phyloP scores from a whole-genome alignment of 1,140 invertebrate species.

The Dendroctonus ponderosae region DNA sequence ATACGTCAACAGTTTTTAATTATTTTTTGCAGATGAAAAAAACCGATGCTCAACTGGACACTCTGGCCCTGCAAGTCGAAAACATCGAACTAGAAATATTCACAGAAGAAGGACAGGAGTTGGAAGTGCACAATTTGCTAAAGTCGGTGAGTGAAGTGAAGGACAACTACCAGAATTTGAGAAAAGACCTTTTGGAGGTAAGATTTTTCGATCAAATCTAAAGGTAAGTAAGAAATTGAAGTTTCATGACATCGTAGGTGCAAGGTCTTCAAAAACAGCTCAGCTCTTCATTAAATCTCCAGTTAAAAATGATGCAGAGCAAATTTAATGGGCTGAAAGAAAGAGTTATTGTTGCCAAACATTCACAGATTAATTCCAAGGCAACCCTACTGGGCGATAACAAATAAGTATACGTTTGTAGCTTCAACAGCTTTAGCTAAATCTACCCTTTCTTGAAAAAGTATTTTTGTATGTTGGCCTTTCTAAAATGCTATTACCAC shows the following conservation, averaged over 20 bases:
- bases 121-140: constrained; percentile 46
- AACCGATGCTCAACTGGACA: constrained; percentile 46
- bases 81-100: constrained; percentile 48
- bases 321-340: constrained; percentile 48
- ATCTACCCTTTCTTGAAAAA: not conserved
- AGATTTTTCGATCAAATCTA: not conserved
- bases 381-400: not conserved
- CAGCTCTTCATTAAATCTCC: constrained; percentile 45
- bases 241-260: constrained; percentile 32
- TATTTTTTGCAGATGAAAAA: constrained; percentile 46
- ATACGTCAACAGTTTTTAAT: not conserved
- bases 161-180: constrained; percentile 48
- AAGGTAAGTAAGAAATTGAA: not conserved
- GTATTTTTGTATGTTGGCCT: not conserved
- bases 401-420: constrained; percentile 28
- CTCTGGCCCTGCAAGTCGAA: constrained; percentile 46
- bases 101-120: constrained; percentile 42
- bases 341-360: constrained; percentile 34
- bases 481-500: no score
- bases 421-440: constrained; percentile 5
- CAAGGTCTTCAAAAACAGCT: constrained; percentile 49
- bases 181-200: constrained; percentile 45
- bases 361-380: not conserved
- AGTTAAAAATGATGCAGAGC: constrained; percentile 48
- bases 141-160: constrained; percentile 49